Percentiles rank a stretch among this genome's conserved stretches.
Evolutionary conservation across 2,888 invertebrate genomes (phyloP).

Genomic region (Plagodis pulveraria): DNA sequence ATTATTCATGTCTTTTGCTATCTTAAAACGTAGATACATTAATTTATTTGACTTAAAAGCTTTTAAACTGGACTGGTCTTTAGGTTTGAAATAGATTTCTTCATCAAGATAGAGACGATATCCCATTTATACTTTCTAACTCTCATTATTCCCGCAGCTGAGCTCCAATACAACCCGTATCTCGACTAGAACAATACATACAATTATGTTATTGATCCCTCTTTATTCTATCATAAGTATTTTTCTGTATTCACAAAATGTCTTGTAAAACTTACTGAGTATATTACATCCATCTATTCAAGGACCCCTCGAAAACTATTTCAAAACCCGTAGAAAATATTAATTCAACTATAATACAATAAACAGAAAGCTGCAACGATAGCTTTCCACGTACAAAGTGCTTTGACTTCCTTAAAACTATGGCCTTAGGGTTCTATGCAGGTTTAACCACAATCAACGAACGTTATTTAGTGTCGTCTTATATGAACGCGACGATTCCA

Average conservation of each 20-base stretch:
- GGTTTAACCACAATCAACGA: conserved; percentile 66
- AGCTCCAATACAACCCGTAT: conserved; percentile 15
- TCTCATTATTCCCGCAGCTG: conserved; percentile 7
- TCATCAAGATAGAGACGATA: conserved; percentile 31
- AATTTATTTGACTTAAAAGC: conserved; percentile 59
- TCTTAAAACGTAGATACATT: conserved; percentile 48
- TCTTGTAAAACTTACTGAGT: conserved; percentile 53
- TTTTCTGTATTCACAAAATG: conserved; percentile 59
- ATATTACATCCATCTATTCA: conserved; percentile 53
- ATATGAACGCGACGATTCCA: conserved; percentile 59
- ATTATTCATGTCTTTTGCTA: conserved; percentile 64
- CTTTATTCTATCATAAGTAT: conserved; percentile 70
- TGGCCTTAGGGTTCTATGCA: conserved; percentile 58
- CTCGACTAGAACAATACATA: conserved; percentile 38
- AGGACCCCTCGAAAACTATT: conserved; percentile 69
- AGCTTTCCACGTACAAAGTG: conserved; percentile 48
- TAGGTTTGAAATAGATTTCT: conserved; percentile 80
- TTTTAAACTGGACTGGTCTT: conserved; percentile 67
- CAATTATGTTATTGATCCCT: conserved; percentile 73
- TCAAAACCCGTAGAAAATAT: conserved; percentile 76
- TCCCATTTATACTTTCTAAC: conserved; percentile 21
- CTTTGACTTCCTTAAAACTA: conserved; percentile 50
- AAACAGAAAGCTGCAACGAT: conserved; percentile 58
- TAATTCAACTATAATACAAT: conserved; percentile 49
- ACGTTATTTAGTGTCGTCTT: conserved; percentile 57